Percentiles rank a stretch among this genome's conserved stretches.
Evolutionary conservation across 2,797 vertebrate genomes (phyloP).

Genomic region (Pantherophis alleghaniensis): DNA sequence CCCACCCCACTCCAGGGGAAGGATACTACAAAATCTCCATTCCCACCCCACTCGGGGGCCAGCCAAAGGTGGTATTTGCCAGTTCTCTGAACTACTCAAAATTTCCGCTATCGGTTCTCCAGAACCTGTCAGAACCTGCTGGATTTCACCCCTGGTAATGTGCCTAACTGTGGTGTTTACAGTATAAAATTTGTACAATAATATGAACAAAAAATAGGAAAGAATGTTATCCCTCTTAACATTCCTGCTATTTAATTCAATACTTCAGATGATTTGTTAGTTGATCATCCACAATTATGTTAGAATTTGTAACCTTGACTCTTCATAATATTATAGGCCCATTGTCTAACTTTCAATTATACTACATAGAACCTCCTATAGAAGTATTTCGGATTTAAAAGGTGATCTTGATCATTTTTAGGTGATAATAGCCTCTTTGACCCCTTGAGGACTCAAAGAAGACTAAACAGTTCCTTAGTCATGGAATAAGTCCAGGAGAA

Average conservation of each 20-base stretch:
- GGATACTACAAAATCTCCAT: no score
- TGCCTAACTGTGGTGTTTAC: not conserved
- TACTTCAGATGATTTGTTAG: not conserved
- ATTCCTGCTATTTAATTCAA: not conserved
- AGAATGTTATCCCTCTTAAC: not conserved
- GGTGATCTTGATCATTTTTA: not conserved
- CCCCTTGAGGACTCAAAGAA: not conserved
- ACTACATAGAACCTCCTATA: not conserved
- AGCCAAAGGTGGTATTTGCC: no score
- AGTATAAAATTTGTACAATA: not conserved
- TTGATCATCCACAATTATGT: not conserved
- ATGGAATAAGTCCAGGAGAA: not conserved
- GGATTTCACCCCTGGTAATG: no score
- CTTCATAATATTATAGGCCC: not conserved
- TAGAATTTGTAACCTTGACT: not conserved
- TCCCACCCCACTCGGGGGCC: no score
- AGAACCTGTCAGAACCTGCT: no score
- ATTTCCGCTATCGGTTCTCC: no score
- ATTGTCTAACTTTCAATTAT: not conserved
- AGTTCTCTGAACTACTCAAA: no score
- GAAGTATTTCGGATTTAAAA: not conserved
- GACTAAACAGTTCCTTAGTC: not conserved
- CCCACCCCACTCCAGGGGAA: no score
- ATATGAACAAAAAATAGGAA: not conserved
- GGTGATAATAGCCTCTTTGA: not conserved